phyloP scores from a whole-genome alignment of 2,113 vertebrate species.

The Axis porcinus region DNA sequence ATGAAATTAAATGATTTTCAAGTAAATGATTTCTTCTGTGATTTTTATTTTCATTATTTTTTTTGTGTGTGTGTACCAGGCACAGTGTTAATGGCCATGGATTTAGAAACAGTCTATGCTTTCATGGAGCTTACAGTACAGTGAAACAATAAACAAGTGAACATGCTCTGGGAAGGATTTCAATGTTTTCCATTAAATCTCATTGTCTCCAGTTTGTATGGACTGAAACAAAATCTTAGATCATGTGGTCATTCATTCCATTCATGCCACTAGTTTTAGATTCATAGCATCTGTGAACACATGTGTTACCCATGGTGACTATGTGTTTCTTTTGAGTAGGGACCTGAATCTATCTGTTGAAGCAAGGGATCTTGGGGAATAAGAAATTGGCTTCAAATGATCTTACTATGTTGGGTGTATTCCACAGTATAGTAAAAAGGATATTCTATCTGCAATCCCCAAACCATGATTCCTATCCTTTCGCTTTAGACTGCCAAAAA shows the following conservation, averaged over 20 bases:
- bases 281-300: neutral
- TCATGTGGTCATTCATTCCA: neutral
- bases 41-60: neutral
- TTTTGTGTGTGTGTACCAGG: neutral
- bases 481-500: neutral
- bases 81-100: neutral
- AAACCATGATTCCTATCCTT: neutral
- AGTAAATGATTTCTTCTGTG: neutral
- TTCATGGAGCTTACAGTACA: neutral
- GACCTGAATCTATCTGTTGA: neutral
- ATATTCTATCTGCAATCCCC: neutral
- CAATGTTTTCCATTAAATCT: neutral
- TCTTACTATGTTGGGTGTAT: neutral
- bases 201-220: neutral
- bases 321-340: neutral
- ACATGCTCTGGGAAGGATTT: neutral
- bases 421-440: neutral
- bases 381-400: neutral
- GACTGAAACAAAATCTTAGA: neutral
- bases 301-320: neutral
- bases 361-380: neutral
- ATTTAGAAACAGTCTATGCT: neutral
- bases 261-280: neutral
- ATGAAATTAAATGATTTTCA: conserved; percentile 7
- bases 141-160: neutral